Base-by-base conservation (phyloP, 2,113 vertebrate species). In the Carettochelys insculpta region DNA sequence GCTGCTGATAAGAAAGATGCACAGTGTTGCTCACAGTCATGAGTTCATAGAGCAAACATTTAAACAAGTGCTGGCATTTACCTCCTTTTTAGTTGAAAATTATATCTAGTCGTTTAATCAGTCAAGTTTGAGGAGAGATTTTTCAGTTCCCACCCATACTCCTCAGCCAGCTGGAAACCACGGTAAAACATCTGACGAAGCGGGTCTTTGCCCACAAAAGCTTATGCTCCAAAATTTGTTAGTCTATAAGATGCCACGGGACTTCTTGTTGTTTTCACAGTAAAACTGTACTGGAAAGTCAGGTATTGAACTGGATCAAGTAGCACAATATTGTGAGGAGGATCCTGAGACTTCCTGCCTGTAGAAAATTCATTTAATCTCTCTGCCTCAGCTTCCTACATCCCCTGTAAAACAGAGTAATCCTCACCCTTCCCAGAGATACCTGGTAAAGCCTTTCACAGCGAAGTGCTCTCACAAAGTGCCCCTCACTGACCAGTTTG, bases 361-460 rank as follows among this genome's bases (percentile, higher is more conserved):
- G 75, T 1, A 81, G 61, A 76, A 78, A 82, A 82, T 24, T 65
- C 25, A 19, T 4, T 7, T 45, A n/a, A 78, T 76, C 75, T 82
- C 50, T 58, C 20, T 1, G 0, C 27, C 31, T 20, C 52, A 14
- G 25, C 19, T 94, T 86, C 53, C 61, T 41, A 83, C 27, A 22
- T 1, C 2, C 4, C 5, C 84, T 16, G 5, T 5, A 5, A 84
- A 1, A 73, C 10, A 58, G 51, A 71, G 7, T 20, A 82, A 84
- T 5, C 71, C 24, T 73, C 41, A 0, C 48, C 81, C 31, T 45
- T 45, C 76, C 16, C 78, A 0, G 19, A 29, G 61, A 79, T 2
- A 81, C 41, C 9, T 5, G 83, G 79, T 1, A 1, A 19, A 25
- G 4, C 53, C 0, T 0, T 75, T 27, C 61, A 2, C 0, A 52